Percentiles rank a stretch among this genome's conserved stretches.
phyloP scores from a whole-genome alignment of 1,140 invertebrate species.

The Philotrypesis tridentata region DNA sequence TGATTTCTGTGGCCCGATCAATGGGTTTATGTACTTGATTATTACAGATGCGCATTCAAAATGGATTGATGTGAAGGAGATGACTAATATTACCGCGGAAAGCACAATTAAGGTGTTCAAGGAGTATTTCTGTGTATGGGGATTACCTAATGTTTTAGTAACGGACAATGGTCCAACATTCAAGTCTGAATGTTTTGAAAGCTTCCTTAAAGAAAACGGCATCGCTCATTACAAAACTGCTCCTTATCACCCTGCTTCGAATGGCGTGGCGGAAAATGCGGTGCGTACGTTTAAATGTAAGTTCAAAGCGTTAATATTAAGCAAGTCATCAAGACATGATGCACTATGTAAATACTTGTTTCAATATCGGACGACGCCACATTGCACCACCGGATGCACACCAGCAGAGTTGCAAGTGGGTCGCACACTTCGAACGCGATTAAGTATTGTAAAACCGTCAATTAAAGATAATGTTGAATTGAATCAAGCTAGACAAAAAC shows the following conservation, averaged over 20 bases:
- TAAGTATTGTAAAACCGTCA: slow-evolving; percentile 16
- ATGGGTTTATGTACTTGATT: slow-evolving; percentile 5
- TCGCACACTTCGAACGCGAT: slow-evolving; percentile 43
- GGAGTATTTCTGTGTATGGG: slow-evolving; percentile 27
- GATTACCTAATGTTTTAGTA: slow-evolving; percentile 36
- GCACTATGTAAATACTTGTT: slow-evolving; percentile 48
- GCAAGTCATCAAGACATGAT: background rate
- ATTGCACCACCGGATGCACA: slow-evolving; percentile 43
- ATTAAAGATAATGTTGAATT: background rate
- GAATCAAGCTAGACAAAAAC: background rate
- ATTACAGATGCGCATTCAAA: slow-evolving; percentile 45
- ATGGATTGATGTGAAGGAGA: slow-evolving; percentile 40
- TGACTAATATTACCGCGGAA: slow-evolving; percentile 19
- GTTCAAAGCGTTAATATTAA: slow-evolving; percentile 51
- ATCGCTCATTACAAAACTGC: slow-evolving; percentile 20
- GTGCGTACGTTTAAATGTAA: slow-evolving; percentile 47
- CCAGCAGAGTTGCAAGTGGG: slow-evolving; percentile 50
- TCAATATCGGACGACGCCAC: slow-evolving; percentile 45
- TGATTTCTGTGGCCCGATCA: too few relatives aligned
- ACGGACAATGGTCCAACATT: slow-evolving; percentile 43
- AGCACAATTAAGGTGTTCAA: slow-evolving; percentile 24
- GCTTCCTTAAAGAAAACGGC: slow-evolving; percentile 26
- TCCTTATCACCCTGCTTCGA: slow-evolving; percentile 24
- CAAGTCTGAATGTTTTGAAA: background rate
- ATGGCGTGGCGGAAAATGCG: background rate